Evolutionary conservation across 2,113 vertebrate species (phyloP).

Genomic region (Chlorodrepanis virens): DNA sequence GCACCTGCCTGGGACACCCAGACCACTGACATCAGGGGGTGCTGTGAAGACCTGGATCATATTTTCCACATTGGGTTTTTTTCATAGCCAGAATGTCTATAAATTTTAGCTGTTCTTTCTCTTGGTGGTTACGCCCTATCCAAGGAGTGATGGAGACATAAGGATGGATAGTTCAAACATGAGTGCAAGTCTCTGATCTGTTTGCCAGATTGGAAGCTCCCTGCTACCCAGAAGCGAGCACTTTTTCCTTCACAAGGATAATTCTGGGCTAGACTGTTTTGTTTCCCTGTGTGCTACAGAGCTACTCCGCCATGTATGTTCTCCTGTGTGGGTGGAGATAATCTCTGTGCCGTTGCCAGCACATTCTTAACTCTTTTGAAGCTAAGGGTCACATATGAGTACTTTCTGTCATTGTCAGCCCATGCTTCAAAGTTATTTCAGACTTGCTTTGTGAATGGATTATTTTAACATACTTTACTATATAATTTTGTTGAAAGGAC

Average conservation of each 20-base stretch:
- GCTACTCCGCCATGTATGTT: constrained; percentile 3
- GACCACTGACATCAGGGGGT: neutral
- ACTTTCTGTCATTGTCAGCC: constrained; percentile 13
- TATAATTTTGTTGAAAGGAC: constrained; percentile 21
- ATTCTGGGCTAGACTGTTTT: constrained; percentile 6
- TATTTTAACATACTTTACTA: constrained; percentile 41
- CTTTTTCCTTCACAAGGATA: neutral
- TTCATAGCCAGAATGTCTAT: neutral
- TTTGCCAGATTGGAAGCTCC: neutral
- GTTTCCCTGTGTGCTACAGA: neutral
- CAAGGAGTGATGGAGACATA: neutral
- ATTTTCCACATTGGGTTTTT: neutral
- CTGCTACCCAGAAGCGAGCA: neutral
- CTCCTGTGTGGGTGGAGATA: constrained; percentile 51
- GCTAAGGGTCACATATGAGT: neutral
- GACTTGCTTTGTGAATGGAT: constrained; percentile 35
- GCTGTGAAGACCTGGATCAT: neutral
- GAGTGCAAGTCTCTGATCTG: neutral
- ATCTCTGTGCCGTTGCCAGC: constrained; percentile 46
- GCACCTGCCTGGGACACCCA: neutral
- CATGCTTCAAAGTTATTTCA: constrained; percentile 42
- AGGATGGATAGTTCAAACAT: neutral
- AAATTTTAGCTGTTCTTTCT: neutral
- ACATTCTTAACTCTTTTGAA: constrained; percentile 56
- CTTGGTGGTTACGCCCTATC: neutral